phyloP scores from a whole-genome alignment of 2,888 invertebrate species.

The Dilophus febrilis region DNA sequence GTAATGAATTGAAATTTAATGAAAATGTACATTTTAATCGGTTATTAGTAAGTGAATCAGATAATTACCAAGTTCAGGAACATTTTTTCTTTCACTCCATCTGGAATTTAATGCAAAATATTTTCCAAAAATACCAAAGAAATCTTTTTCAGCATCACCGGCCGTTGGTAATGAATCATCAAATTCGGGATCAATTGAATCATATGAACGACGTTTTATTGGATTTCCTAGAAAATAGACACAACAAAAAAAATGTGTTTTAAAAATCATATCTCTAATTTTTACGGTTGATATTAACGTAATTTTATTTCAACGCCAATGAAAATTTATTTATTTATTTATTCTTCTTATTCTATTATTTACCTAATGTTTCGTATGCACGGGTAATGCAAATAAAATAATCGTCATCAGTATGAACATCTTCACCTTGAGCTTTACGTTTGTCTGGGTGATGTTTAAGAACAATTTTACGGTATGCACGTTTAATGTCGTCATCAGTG shows the following conservation, averaged over 20 bases:
- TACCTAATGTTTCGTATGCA: constrained; percentile 79
- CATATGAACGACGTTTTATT: constrained; percentile 72
- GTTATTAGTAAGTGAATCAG: no score
- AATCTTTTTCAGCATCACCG: constrained; percentile 61
- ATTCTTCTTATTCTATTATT: not conserved
- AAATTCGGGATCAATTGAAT: constrained; percentile 91
- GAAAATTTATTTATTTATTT: not conserved
- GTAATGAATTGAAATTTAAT: no score
- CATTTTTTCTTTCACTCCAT: constrained; percentile 80
- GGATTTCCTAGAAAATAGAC: constrained; percentile 42
- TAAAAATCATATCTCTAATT: not conserved
- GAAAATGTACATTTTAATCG: no score
- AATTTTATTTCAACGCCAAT: no score
- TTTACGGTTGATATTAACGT: no score
- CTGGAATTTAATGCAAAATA: constrained; percentile 64
- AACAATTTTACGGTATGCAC: constrained; percentile 80
- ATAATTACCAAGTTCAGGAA: constrained; percentile 54
- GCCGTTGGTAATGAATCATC: constrained; percentile 72
- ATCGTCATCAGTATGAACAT: constrained; percentile 77
- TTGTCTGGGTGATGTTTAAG: constrained; percentile 97
- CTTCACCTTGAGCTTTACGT: constrained; percentile 77
- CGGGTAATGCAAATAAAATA: constrained; percentile 98
- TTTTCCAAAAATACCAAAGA: constrained; percentile 48
- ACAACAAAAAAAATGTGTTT: constrained; percentile 20
- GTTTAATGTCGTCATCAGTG: constrained; percentile 82